These are phyloP conservation scores for Melieria omissa DNA, from an alignment of 2,888 invertebrate genomes.

Conservation along the genomic window DNA sequence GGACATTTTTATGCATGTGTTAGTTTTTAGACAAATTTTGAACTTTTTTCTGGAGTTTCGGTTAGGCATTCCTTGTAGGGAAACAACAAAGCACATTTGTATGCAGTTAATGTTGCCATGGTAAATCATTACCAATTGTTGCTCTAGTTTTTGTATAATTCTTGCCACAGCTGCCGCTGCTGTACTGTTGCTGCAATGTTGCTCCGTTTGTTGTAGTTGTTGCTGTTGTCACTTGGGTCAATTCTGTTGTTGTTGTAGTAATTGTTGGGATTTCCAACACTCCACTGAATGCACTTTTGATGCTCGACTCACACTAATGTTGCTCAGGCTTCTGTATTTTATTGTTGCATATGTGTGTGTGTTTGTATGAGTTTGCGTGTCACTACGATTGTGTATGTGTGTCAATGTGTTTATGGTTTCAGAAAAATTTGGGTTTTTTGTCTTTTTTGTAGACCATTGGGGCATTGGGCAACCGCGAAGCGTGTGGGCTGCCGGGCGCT, in stretches of 20 bases:
- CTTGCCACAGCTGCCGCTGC: too few species aligned
- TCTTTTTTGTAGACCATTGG: too few species aligned
- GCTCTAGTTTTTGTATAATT: slow-evolving; percentile 49
- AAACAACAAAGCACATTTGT: not conserved
- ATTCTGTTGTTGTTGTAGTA: slow-evolving; percentile 55
- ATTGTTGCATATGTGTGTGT: not conserved
- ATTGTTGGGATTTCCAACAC: not conserved
- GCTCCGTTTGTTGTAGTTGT: not conserved
- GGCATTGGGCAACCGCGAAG: too few species aligned
- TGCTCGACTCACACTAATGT: not conserved
- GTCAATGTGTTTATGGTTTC: not conserved
- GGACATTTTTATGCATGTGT: too few species aligned
- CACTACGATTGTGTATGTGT: not conserved
- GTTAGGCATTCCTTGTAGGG: too few species aligned
- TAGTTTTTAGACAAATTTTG: too few species aligned
- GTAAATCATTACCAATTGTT: slow-evolving; percentile 47
- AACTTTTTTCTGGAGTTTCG: too few species aligned
- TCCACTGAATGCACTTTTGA: not conserved
- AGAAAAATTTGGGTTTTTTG: too few species aligned
- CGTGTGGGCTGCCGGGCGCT: too few species aligned
- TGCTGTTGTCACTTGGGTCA: slow-evolving; percentile 56
- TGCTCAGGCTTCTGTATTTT: not conserved
- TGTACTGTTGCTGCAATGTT: too few species aligned
- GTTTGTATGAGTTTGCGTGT: slow-evolving; percentile 5
- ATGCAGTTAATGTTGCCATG: slow-evolving; percentile 19